These are phyloP conservation scores for Spilosoma lubricipeda DNA, from an alignment of 2,888 invertebrate genomes.

Conservation along the genomic window DNA sequence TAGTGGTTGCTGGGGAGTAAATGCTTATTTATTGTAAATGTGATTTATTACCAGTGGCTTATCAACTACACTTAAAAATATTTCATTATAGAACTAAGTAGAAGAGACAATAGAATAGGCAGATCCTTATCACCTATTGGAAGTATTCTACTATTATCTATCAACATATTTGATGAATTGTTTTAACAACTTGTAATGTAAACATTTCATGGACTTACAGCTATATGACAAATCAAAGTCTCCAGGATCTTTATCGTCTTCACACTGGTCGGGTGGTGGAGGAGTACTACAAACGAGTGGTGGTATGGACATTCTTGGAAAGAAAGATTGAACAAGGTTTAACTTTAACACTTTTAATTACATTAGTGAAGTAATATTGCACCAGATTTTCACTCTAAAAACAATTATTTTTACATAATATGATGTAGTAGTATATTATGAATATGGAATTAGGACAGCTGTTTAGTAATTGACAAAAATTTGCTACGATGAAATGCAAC, in stretches of 20 bases:
- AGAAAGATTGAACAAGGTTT: slow-evolving; percentile 51
- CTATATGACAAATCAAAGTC: slow-evolving; percentile 80
- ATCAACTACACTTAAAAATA: not conserved
- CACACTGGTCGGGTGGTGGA: slow-evolving; percentile 88
- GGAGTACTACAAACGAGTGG: slow-evolving; percentile 89
- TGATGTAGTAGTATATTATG: slow-evolving; percentile 23
- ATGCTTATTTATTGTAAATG: not conserved
- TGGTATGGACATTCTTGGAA: slow-evolving; percentile 87
- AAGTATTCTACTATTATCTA: not conserved
- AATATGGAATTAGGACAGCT: slow-evolving; percentile 72
- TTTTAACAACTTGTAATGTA: not conserved
- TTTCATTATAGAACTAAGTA: not conserved
- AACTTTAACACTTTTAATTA: slow-evolving; percentile 46
- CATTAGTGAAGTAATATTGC: slow-evolving; percentile 34
- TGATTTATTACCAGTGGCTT: not conserved
- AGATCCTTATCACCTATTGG: not conserved
- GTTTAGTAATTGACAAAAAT: slow-evolving; percentile 77
- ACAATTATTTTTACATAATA: slow-evolving; percentile 37
- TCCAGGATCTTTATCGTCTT: slow-evolving; percentile 87
- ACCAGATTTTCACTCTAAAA: slow-evolving; percentile 29
- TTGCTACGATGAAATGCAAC: slow-evolving; percentile 60
- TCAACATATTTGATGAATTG: not conserved
- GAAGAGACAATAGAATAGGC: not conserved
- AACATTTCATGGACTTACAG: slow-evolving; percentile 64
- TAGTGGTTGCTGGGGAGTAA: not conserved